Percentiles rank a stretch among this genome's conserved stretches.
phyloP scores from a whole-genome alignment of 2,797 vertebrate species.

The Enteromius treurensis region DNA sequence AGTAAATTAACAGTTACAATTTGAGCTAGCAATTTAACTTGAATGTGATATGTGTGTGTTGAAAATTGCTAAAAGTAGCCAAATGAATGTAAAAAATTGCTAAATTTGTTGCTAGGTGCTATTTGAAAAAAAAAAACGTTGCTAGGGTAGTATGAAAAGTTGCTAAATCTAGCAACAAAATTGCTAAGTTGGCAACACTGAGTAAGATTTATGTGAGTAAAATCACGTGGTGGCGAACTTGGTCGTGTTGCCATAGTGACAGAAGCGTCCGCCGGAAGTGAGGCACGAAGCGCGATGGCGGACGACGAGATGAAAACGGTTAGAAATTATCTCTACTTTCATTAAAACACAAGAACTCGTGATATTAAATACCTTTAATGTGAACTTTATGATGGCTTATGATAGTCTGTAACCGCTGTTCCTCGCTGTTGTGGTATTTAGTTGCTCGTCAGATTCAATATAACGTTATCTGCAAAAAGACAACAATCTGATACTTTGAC shows the following conservation, averaged over 20 bases:
- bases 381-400: background rate
- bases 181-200: too few species aligned
- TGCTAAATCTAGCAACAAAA: too few species aligned
- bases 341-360: background rate
- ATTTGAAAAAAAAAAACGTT: too few species aligned
- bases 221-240: background rate
- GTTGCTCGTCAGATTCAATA: background rate
- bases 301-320: constrained; percentile 52
- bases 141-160: too few species aligned
- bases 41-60: too few species aligned
- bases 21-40: too few species aligned
- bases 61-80: too few species aligned
- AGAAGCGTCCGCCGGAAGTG: constrained; percentile 32
- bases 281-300: constrained; percentile 41
- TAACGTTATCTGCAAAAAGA: background rate
- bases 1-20: too few species aligned
- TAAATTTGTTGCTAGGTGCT: too few species aligned
- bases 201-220: background rate
- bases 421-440: background rate
- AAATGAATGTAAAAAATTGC: too few species aligned
- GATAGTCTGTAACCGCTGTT: too few species aligned
- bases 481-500: background rate
- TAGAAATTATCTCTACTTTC: background rate
- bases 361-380: background rate
- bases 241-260: constrained; percentile 11